phyloP scores from a whole-genome alignment of 2,113 vertebrate species.

The Athene noctua region DNA sequence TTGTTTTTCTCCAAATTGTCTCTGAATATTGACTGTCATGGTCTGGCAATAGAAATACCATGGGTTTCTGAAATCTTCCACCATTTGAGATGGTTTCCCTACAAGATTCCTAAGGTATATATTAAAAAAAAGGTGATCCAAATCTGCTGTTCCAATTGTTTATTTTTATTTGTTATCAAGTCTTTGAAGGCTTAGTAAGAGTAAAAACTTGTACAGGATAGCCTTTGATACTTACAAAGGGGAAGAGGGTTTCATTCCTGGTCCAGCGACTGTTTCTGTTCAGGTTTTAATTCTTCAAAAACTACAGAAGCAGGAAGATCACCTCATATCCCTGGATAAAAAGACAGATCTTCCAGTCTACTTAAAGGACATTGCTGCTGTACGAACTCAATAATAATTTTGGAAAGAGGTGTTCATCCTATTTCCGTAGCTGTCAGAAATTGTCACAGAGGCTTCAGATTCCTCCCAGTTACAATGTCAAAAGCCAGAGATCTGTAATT shows the following conservation, averaged over 20 bases:
- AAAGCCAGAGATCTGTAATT: not conserved
- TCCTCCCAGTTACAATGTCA: not conserved
- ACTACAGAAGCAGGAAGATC: not conserved
- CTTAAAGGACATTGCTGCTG: not conserved
- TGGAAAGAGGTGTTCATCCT: not conserved
- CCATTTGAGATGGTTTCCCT: not conserved
- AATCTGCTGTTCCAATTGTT: not conserved
- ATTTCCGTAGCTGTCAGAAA: not conserved
- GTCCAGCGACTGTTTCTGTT: not conserved
- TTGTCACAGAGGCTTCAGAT: not conserved
- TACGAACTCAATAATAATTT: not conserved
- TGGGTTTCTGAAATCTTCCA: not conserved
- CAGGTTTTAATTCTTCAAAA: not conserved
- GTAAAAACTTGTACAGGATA: not conserved
- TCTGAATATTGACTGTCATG: not conserved
- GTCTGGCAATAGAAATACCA: not conserved
- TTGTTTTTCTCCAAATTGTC: not conserved
- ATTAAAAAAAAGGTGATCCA: not conserved
- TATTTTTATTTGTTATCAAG: not conserved
- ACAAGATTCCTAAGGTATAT: not conserved
- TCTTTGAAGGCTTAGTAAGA: not conserved
- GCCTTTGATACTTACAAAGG: not conserved
- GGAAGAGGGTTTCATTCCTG: not conserved
- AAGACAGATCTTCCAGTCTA: not conserved
- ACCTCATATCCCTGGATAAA: not conserved